These are phyloP conservation scores for Melanotus villosus DNA, from an alignment of 2,888 invertebrate genomes.

Conservation along the genomic window DNA sequence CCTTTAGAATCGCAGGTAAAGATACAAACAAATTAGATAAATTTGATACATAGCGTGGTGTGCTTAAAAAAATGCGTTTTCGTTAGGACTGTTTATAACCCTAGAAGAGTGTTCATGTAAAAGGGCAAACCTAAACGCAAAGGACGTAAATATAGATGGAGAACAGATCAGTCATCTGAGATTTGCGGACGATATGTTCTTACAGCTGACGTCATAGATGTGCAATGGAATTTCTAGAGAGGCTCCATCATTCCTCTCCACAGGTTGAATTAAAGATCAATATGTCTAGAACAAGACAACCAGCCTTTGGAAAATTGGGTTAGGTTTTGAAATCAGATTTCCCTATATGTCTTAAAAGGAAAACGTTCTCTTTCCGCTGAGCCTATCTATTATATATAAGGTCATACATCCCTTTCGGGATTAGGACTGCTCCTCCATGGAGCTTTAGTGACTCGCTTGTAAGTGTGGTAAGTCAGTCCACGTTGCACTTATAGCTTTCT, in stretches of 20 bases:
- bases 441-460: no score
- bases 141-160: neutral
- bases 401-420: no score
- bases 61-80: neutral
- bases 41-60: neutral
- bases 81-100: neutral
- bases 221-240: neutral
- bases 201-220: neutral
- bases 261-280: neutral
- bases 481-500: no score
- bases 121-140: neutral
- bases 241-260: neutral
- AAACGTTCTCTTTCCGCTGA: neutral
- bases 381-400: neutral
- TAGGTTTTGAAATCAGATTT: neutral
- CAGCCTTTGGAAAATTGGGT: neutral
- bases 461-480: no score
- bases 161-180: neutral
- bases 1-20: neutral
- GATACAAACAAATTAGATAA: neutral
- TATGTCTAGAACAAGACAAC: neutral
- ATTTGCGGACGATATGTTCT: neutral
- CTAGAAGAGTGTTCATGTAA: neutral
- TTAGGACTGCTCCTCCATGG: no score
- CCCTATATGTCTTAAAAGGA: neutral